Conservation (phyloP, 1,140 invertebrate genomes). For the Hypsibius dujardini region DNA sequence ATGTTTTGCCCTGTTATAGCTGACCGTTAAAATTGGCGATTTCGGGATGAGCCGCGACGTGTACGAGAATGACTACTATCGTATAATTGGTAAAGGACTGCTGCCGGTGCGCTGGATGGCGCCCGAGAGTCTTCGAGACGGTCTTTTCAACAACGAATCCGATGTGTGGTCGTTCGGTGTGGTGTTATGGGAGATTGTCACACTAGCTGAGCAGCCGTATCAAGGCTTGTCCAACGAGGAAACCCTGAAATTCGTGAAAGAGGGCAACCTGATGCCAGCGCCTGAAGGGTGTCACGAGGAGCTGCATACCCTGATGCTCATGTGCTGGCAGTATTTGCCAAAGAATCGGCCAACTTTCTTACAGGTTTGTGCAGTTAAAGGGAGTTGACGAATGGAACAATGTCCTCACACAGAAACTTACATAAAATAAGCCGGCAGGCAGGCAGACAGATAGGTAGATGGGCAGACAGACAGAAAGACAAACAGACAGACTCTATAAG, state of each 20-base stretch:
- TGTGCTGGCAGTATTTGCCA: conserved; percentile 66
- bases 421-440: too few species aligned
- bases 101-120: conserved; percentile 78
- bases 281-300: conserved; percentile 81
- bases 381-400: too few species aligned
- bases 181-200: conserved; percentile 95
- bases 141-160: conserved; percentile 69
- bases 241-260: conserved; percentile 61
- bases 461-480: too few species aligned
- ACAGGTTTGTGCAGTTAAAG: conserved; percentile 23
- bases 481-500: too few species aligned
- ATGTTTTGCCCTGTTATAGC: too few species aligned
- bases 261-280: conserved; percentile 71
- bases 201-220: conserved; percentile 84
- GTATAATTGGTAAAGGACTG: conserved; percentile 66
- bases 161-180: conserved; percentile 94
- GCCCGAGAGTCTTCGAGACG: conserved; percentile 86
- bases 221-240: conserved; percentile 50
- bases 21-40: conserved; percentile 87
- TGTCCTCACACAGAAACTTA: too few species aligned
- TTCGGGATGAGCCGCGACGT: conserved; percentile 80
- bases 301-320: conserved; percentile 66
- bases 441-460: too few species aligned
- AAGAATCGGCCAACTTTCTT: conserved; percentile 60
- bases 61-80: conserved; percentile 91